A percentile compares a stretch with the other conserved stretches of the same genome.
phyloP scores from a whole-genome alignment of 2,113 vertebrate species.

The Alosa alosa region DNA sequence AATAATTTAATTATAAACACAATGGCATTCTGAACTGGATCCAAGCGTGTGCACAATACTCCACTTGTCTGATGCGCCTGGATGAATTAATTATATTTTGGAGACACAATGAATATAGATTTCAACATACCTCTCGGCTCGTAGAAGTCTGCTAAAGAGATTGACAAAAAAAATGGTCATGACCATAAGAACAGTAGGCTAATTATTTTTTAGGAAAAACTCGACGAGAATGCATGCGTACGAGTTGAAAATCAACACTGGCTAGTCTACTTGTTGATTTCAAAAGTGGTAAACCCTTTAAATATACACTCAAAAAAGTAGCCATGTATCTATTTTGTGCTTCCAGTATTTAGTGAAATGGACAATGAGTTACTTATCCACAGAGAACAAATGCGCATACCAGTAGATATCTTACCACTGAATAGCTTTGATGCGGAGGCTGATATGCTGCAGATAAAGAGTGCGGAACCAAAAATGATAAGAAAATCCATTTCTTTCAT shows the following conservation, averaged over 20 bases:
- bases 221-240: not conserved
- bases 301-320: not conserved
- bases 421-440: constrained; percentile 41
- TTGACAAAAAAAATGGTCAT: constrained; percentile 25
- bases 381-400: not conserved
- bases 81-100: not conserved
- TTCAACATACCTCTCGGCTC: constrained; percentile 51
- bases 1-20: not conserved
- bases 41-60: too few relatives aligned
- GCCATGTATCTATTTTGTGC: not conserved
- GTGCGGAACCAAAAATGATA: constrained; percentile 23
- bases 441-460: constrained; percentile 34
- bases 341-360: not conserved
- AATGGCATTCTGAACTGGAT: too few relatives aligned
- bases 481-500: constrained; percentile 46
- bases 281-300: not conserved
- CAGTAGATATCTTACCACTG: constrained; percentile 40
- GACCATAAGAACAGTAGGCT: not conserved
- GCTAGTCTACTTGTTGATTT: not conserved
- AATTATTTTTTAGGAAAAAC: not conserved
- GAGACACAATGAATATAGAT: not conserved
- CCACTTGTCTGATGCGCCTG: too few relatives aligned
- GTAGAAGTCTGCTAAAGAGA: constrained; percentile 45
- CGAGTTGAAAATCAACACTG: not conserved
- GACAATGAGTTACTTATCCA: not conserved